Base-by-base conservation (phyloP, 2,113 vertebrate species). In the Ciconia boyciana region DNA sequence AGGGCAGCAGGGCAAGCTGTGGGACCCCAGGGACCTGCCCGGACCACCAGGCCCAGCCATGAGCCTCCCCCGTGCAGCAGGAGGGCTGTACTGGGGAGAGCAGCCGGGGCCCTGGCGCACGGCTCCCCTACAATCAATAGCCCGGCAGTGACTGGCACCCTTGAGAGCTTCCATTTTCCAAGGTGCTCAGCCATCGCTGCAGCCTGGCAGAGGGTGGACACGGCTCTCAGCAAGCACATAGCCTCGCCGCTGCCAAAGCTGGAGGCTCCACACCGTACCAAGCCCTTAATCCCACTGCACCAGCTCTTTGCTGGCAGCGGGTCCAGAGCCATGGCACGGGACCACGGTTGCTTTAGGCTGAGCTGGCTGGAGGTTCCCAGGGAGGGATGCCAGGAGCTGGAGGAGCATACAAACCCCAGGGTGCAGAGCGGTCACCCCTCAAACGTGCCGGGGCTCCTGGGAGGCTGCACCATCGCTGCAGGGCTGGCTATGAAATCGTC, bases 391-490 rank as follows among this genome's bases (percentile, higher is more conserved):
- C 31, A 10, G 62, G 62, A 54, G 29, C 34, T 48, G 39, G 39
- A 48, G 16, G 41, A 76, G 21, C 2, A 0, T 58, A 22, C 43
- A 36, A 15, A 64, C 21, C 49, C 32, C 26, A 1, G 36, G 43
- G 26, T 7, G n/a, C 26, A 49, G n/a, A 32, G 61, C 3, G 18
- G 12, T 11, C 41, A 11, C 43, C 64, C 55, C 57, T 16, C 17
- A 51, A 51, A 52, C 0, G 1, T 29, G 48, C 17, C 1, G 0
- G 21, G 76, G 41, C 0, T 1, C 24, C 26, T n/a, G 51, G 39
- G 36, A 36, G 29, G 20, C 76, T 36, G 69, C 31, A 19, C 5
- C 11, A 1, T 14, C 12, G 1, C 54, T 17, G 28, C 2, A 22
- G 34, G 48, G 54, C 66, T n/a, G 89, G 75, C 60, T 68, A 16